Evolutionary conservation across 2,888 invertebrate genomes (phyloP), one percentile per base, ranked within the genome.

Genomic region (Sarcophaga rosellei): DNA sequence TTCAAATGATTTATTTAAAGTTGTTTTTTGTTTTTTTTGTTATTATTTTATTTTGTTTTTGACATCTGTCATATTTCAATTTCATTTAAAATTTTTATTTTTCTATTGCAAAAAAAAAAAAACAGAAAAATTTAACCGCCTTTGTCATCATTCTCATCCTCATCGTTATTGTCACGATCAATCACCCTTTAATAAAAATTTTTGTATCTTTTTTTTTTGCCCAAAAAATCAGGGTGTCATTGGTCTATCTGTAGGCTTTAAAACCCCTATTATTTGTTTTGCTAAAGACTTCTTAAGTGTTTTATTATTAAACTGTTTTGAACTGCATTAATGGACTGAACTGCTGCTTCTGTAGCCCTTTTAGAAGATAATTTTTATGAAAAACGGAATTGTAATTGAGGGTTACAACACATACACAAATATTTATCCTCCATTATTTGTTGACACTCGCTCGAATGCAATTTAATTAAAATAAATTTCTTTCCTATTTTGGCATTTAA

Each of bases 401-500:
- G 35, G 35, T 35, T 35, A 35, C 35, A 35, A 35, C 8, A 72
- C 57, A 72, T 65, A 65, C 35, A 69, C 20, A 20, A 21, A n/a
- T 17, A 61, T 80, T 80, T 80, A 80, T 70, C 61, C 70, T 70
- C 61, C 70, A 44, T 76, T 80, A 63, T 75, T 65, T 79, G 79
- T 70, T 80, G 84, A 80, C 75, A 84, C 47, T 84, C 35, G 35
- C 35, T 70, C 5, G 17, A 79, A 75, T 75, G 59, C 59, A 75
- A 69, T 75, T 79, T 79, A 76, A 84, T 80, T 84, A 76, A 84
- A 84, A 84, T 80, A 80, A 75, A 84, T 84, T 84, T 35, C 35
- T 35, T 47, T 44, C 20, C 21, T 1, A 15, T 75, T 74, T 25
- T 21, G 10, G 21, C 20, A 11, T 8, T 35, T 11, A 8, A 35